Base-by-base conservation (phyloP, 2,888 invertebrate species). In the Leptarthrus brevirostris region DNA sequence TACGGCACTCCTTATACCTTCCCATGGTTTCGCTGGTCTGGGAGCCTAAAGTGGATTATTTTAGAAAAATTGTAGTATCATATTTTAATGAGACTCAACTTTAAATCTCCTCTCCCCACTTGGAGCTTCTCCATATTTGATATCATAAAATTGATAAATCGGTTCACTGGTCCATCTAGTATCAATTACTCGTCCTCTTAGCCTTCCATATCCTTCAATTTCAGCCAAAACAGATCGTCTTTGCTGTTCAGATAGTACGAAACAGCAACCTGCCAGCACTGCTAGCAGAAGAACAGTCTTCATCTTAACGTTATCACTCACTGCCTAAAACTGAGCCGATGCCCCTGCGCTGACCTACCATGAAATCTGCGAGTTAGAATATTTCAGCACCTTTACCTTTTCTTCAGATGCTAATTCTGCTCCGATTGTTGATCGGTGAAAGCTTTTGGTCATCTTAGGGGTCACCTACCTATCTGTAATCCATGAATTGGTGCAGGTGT, bases 61-160 rank as follows among this genome's bases (percentile, higher is more conserved):
- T 53, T 16, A 49, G n/a, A 8, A 16, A 3, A 4, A 8, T 49
- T 49, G 44, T 14, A 44, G 44, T 3, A 44, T 12, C 12, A 58
- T 30, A 30, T 30, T 5, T 30, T 30, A 26, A 14, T 16, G 0
- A 18, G 10, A 6, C 47, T 75, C 73, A 40, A 83, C 83, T 80
- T 81, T 81, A 75, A 83, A 84, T 3, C 84, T 78, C 0, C 77
- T 24, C 49, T 79, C 1, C 66, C 83, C 80, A 30, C 76, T 72
- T 2, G 81, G 79, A 6, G 81, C 72, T 72, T 81, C 81, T 34
- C 80, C 84, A 69, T 84, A 84, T 5, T 84, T 84, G 6, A 84
- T 79, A 74, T 84, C 85, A 2, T 83, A 61, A 77, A 83, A 84
- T 74, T 84, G 82, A 76, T 79, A 79, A 22, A 85, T 76, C 3